Percentiles rank a stretch among this genome's conserved stretches.
Evolutionary conservation across 2,888 invertebrate genomes (phyloP).

Genomic region (Hydraecia micacea): DNA sequence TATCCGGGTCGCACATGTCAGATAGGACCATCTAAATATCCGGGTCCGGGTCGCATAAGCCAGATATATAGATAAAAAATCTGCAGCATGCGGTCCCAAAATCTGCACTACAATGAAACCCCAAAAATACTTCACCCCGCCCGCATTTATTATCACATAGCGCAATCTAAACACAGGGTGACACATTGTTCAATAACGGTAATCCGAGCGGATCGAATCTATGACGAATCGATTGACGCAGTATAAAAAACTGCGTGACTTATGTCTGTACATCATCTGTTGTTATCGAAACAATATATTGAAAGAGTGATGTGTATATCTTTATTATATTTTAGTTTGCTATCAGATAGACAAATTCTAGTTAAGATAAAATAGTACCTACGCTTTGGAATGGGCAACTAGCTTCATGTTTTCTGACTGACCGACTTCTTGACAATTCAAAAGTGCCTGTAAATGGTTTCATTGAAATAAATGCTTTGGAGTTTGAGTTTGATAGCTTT

Average conservation of each 20-base stretch:
- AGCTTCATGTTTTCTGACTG: too few species aligned
- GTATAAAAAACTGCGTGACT: constrained; percentile 65
- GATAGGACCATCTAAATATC: too few species aligned
- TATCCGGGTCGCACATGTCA: background rate
- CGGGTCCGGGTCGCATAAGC: background rate
- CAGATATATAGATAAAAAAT: constrained; percentile 1
- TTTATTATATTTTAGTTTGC: background rate
- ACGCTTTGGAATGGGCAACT: too few species aligned
- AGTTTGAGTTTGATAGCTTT: too few species aligned
- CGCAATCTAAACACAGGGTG: constrained; percentile 47
- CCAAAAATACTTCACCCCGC: constrained; percentile 2
- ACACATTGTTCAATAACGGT: constrained; percentile 62
- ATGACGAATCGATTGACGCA: constrained; percentile 68
- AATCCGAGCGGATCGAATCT: constrained; percentile 65
- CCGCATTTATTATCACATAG: constrained; percentile 37
- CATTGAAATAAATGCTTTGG: too few species aligned
- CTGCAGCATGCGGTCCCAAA: background rate
- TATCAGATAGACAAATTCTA: background rate
- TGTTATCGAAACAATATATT: constrained; percentile 43
- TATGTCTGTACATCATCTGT: constrained; percentile 62
- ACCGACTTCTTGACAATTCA: too few species aligned
- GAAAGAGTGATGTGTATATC: constrained; percentile 3
- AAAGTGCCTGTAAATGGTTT: too few species aligned
- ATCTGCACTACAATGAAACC: constrained; percentile 1
- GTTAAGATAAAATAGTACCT: too few species aligned